A percentile compares a stretch with the other conserved stretches of the same genome.
Evolutionary conservation across 1,140 invertebrate species (phyloP).

Genomic region (Philopotamus ludificatus): DNA sequence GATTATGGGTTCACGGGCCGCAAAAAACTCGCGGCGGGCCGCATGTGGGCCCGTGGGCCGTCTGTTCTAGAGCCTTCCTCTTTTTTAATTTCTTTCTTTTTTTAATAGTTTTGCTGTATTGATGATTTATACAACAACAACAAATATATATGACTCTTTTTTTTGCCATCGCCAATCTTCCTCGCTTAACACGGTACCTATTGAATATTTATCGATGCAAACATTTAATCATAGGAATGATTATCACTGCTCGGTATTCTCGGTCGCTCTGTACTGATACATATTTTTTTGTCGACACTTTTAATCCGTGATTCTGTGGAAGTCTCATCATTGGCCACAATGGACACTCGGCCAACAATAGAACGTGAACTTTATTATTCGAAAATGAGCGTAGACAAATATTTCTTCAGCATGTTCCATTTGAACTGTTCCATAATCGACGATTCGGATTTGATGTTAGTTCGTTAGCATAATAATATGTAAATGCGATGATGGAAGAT

Average conservation of each 20-base stretch:
- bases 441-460: neutral
- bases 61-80: too few relatives aligned
- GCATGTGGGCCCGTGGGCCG: too few relatives aligned
- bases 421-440: neutral
- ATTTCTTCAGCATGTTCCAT: slow-evolving; percentile 12
- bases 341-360: slow-evolving; percentile 14
- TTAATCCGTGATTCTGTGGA: slow-evolving; percentile 18
- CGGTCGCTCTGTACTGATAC: neutral
- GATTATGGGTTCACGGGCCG: too few relatives aligned
- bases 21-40: too few relatives aligned
- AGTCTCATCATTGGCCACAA: slow-evolving; percentile 22
- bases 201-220: neutral
- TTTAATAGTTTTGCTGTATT: too few relatives aligned
- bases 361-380: slow-evolving; percentile 17
- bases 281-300: neutral
- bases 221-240: neutral
- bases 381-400: slow-evolving; percentile 24
- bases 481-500: neutral
- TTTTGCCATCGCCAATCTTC: neutral
- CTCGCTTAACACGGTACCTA: neutral
- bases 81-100: too few relatives aligned
- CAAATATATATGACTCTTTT: neutral
- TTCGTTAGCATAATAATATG: neutral
- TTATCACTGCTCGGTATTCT: neutral
- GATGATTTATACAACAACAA: too few relatives aligned